Conservation (phyloP, 2,113 vertebrate genomes). For the Muntiacus muntjak region DNA sequence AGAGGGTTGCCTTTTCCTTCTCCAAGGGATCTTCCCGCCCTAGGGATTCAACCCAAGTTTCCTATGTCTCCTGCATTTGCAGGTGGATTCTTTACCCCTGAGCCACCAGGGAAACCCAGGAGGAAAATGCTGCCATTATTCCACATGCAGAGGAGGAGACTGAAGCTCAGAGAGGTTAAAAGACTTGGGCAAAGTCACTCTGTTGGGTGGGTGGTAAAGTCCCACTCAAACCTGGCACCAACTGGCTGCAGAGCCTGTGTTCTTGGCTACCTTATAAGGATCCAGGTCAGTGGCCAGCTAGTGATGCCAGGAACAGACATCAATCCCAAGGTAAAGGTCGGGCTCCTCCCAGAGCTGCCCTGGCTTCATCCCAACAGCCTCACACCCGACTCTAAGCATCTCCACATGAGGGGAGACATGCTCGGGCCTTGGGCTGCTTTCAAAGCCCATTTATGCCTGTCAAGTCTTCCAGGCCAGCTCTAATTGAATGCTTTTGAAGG, state of each 20-base stretch:
- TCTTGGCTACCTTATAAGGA: neutral
- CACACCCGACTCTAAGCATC: neutral
- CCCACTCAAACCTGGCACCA: neutral
- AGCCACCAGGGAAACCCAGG: neutral
- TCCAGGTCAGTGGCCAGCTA: neutral
- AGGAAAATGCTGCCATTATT: neutral
- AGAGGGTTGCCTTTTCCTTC: neutral
- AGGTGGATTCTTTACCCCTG: neutral
- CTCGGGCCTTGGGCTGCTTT: neutral
- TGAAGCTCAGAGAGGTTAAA: neutral
- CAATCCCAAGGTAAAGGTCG: accelerated
- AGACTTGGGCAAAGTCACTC: neutral
- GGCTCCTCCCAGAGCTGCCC: neutral
- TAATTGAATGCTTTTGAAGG: neutral
- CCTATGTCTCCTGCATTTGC: neutral
- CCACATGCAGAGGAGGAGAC: neutral
- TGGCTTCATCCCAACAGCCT: neutral
- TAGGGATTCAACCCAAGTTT: neutral
- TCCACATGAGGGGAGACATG: neutral
- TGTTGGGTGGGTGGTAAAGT: no score
- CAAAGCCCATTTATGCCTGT: neutral
- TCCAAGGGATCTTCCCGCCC: neutral
- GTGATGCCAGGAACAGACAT: neutral
- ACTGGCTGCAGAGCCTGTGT: neutral
- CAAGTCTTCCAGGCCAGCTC: neutral